Evolutionary conservation across 2,113 vertebrate species (phyloP), one percentile per base, ranked within the genome.

Genomic region (Cavia aperea): DNA sequence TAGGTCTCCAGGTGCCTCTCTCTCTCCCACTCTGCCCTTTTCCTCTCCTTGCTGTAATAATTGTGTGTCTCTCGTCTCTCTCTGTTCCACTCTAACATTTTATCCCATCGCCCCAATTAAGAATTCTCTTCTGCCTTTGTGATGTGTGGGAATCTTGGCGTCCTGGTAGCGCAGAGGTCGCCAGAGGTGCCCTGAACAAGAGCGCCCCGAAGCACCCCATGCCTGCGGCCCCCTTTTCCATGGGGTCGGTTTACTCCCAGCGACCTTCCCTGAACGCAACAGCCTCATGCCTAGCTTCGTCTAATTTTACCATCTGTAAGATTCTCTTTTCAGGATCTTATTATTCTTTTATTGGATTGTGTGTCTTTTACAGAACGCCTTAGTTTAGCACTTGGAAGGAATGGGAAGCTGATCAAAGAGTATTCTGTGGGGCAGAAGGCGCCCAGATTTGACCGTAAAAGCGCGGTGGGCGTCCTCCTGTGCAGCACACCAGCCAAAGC

Each of bases 161-260:
- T 19, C 23, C 66, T 33, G 23, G 46, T 8, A 54, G 33, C 18
- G 60, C 36, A 43, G 49, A 31, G 49, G 14, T 1, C 9, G 0
- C n/a, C 13, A 58, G n/a, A 19, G 56, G 56, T 5, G 56, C 56
- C 16, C 16, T 5, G 56, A 58, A 7, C 58, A 2, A 7, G 8
- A 21, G 21, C 39, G 43, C 4, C 18, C 7, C 1, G 19, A 14
- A 0, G 33, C 6, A 2, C 54, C 5, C 31, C 2, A 0, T 0
- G 0, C 5, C 4, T 54, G 31, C 15, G 14, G 14, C 7, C 21
- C 10, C 70, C 23, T 62, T 51, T 82, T 18, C 36, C 13, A 29
- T 72, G n/a, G 49, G 63, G 18, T 23, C 16, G 5, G 11, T 21
- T 9, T 62, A 18, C 8, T 68, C 3, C 5, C 15, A 19, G 81